Conservation (phyloP, 2,113 vertebrate genomes). For the Gnathonemus longibarbis region DNA sequence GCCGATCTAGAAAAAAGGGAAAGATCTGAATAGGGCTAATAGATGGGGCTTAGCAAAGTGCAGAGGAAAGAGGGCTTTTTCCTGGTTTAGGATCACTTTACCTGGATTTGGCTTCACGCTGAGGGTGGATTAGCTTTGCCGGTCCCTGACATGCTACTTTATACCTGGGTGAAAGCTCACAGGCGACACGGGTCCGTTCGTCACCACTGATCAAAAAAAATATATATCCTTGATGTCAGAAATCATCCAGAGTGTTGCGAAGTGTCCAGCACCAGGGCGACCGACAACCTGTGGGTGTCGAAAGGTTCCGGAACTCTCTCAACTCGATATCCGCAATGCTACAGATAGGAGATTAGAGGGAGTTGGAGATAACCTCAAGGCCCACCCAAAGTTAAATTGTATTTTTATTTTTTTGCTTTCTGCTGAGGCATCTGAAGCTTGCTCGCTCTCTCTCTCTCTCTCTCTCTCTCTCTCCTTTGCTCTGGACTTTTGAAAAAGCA, state of each 20-base stretch:
- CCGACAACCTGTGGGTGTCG: neutral
- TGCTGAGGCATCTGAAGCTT: neutral
- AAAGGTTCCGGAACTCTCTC: neutral
- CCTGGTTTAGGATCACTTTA: constrained; percentile 70
- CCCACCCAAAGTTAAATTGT: neutral
- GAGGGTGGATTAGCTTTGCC: constrained; percentile 61
- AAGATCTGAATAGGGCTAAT: constrained; percentile 62
- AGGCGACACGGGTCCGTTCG: neutral
- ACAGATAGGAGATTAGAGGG: neutral
- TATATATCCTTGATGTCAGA: neutral
- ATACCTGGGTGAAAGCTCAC: neutral
- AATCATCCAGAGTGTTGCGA: constrained; percentile 1
- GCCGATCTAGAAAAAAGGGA: constrained; percentile 49
- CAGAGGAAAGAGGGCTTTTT: constrained; percentile 36
- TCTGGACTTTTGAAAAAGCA: neutral
- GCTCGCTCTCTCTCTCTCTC: neutral
- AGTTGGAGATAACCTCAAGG: neutral
- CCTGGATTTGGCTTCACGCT: constrained; percentile 65
- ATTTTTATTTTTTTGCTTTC: neutral
- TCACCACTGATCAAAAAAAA: neutral
- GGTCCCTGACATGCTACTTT: constrained; percentile 56
- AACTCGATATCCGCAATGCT: neutral
- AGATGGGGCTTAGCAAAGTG: constrained; percentile 43
- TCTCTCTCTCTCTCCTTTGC: neutral
- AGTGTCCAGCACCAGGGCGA: neutral